Base-by-base conservation (phyloP, 1,140 invertebrate genomes). In the Cydia amplana region DNA sequence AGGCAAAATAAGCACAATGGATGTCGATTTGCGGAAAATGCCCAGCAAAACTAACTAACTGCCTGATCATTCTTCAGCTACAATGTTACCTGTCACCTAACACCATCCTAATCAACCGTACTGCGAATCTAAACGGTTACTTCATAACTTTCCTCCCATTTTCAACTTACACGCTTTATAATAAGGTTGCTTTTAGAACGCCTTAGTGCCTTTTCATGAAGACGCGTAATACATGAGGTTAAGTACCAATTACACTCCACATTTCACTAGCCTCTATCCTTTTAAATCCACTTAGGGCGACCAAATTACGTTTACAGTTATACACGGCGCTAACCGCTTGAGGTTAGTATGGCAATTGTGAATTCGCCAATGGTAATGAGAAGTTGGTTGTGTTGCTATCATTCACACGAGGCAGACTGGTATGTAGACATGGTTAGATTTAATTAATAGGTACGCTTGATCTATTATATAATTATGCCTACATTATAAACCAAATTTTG, bases 171-270 rank as follows among this genome's bases (percentile, higher is more conserved):
- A 6, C n/a, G 49, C 49, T 51, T 51, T 18, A 18, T 23, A 23
- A 60, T 60, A 60, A 23, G 20, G 55, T 23, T 60, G 18, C 18
- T 10, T 60, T 23, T 60, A 51, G 16, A 46, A n/a, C 9, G 7
- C 55, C 7, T 23, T 60, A 60, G 12, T 23, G 20, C 55, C 16
- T 23, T 60, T 23, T 9, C 23, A 6, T 18, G 6, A 23, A 60
- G 55, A 2, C 18, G 55, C 18, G 23, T 23, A 40, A 70, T 70
- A 70, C 32, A 36, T 32, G n/a, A 70, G 65, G 65, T 70, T 70
- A 70, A 70, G 65, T 40, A 70, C 36, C 65, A 70, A 70, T 70
- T 70, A 70, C n/a, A 10, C 12, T 14, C 4, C 32, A 32, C 65
- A 40, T 70, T 70, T 70, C 36, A 70, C 65, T 40, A 6, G 65